Evolutionary conservation across 2,888 invertebrate genomes (phyloP), one percentile per base, ranked within the genome.

Genomic region (Mystacides longicornis): DNA sequence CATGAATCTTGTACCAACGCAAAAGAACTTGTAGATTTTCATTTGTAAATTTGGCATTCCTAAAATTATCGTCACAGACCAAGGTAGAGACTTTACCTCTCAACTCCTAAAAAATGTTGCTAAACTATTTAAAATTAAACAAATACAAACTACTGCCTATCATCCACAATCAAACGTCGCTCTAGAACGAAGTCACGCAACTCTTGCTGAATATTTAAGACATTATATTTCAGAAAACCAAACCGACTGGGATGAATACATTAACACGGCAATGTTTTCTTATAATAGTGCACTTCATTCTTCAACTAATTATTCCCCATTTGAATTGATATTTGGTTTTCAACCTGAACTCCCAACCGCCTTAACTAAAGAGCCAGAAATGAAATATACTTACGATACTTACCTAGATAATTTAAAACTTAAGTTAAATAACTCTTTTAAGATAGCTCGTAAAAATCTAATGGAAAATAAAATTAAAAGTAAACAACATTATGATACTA

Each of bases 51-150:
- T 59, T 51, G 53, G 57, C 3, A 59, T 66, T 70, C 73, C 73
- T 64, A 79, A 68, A 42, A 77, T 76, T 23, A 78, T 79, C 56
- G 78, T 78, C 47, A 79, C 77, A 51, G 78, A 79, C 57, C 73
- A 75, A 54, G 75, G 73, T 62, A 78, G 77, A 60, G 78, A 77
- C 55, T 74, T 73, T 55, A 67, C 65, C 47, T 54, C 65, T 2
- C 51, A 62, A 14, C 14, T 67, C 14, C 49, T 69, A 1, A 64
- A 65, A 56, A 57, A 67, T 52, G 37, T 65, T 5, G 54, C 62
- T 1, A 65, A 64, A 60, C 45, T 65, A 4, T 64, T 67, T 45
- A 64, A 65, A 59, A 65, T 66, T 1, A 64, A 65, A 54, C 62
- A 67, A 49, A 59, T 67, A 11, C 56, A 62, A 37, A 65, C 64